Evolutionary conservation across 2,888 invertebrate genomes (phyloP).

Genomic region (Sinohyriopsis cumingii): DNA sequence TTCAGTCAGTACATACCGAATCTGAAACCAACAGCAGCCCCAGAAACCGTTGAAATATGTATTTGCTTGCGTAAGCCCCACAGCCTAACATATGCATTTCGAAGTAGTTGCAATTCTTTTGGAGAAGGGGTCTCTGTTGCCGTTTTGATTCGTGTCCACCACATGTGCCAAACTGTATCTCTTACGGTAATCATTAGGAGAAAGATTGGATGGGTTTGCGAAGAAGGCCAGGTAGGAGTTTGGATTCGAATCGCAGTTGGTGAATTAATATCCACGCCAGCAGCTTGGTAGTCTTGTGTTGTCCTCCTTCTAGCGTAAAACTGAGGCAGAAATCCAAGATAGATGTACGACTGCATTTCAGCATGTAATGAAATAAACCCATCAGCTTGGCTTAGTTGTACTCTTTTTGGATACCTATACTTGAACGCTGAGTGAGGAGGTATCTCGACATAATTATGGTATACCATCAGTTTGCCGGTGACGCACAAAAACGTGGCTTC

Average conservation of each 20-base stretch:
- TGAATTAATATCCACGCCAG: conserved; percentile 1
- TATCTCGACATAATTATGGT: conserved; percentile 6
- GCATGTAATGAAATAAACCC: conserved; percentile 3
- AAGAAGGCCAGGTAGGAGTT: conserved; percentile 6
- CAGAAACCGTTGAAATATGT: too few relatives aligned
- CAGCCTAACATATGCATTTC: too few relatives aligned
- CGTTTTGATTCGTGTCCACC: too few relatives aligned
- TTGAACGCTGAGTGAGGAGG: background rate
- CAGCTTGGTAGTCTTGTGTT: conserved; percentile 2
- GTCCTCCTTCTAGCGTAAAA: background rate
- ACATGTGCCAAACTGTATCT: background rate
- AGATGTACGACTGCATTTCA: background rate
- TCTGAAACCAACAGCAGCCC: too few relatives aligned
- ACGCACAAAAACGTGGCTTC: background rate
- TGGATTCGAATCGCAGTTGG: conserved; percentile 4
- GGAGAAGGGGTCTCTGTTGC: too few relatives aligned
- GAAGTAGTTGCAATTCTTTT: too few relatives aligned
- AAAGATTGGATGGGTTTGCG: background rate
- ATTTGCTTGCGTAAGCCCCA: too few relatives aligned
- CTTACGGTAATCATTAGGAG: background rate
- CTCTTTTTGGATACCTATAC: background rate
- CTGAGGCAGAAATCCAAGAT: conserved; percentile 4
- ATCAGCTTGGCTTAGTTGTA: background rate
- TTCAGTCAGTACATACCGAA: too few relatives aligned
- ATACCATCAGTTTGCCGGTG: background rate